A percentile compares a stretch with the other conserved stretches of the same genome.
phyloP scores from a whole-genome alignment of 2,797 vertebrate genomes.

The Semotilus atromaculatus region DNA sequence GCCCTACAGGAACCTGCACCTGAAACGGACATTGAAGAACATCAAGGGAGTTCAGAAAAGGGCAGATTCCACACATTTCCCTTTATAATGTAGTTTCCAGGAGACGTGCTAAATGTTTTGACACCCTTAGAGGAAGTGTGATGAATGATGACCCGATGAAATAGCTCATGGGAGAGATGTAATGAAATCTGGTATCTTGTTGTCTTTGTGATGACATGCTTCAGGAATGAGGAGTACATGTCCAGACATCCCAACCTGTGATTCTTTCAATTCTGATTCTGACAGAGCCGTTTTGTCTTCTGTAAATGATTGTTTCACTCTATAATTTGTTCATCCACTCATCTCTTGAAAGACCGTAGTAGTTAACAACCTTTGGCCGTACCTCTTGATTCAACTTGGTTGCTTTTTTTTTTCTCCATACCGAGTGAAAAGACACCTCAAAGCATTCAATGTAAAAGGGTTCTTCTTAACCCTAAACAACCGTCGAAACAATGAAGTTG shows the following conservation, averaged over 20 bases:
- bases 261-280: constrained; percentile 22
- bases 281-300: constrained; percentile 8
- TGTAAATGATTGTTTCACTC: constrained; percentile 8
- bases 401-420: neutral
- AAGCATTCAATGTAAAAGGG: constrained; percentile 44
- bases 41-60: constrained; percentile 52
- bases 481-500: constrained; percentile 47
- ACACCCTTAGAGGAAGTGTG: constrained; percentile 29
- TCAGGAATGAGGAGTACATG: constrained; percentile 52
- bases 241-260: constrained; percentile 33
- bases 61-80: constrained; percentile 57
- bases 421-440: constrained; percentile 30
- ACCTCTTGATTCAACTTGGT: constrained; percentile 9
- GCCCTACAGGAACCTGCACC: constrained; percentile 63
- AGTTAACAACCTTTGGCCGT: constrained; percentile 28
- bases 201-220: constrained; percentile 54
- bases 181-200: constrained; percentile 49
- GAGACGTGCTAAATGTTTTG: constrained; percentile 55
- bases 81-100: constrained; percentile 49
- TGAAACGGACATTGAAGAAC: constrained; percentile 67
- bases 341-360: constrained; percentile 37
- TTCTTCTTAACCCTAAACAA: constrained; percentile 53
- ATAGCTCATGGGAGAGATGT: constrained; percentile 39
- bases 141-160: constrained; percentile 31
- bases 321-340: constrained; percentile 47